Percentiles rank a stretch among this genome's conserved stretches.
These are phyloP conservation scores for Neoaliturus tenellus DNA, from an alignment of 2,888 invertebrate species.

Conservation along the genomic window DNA sequence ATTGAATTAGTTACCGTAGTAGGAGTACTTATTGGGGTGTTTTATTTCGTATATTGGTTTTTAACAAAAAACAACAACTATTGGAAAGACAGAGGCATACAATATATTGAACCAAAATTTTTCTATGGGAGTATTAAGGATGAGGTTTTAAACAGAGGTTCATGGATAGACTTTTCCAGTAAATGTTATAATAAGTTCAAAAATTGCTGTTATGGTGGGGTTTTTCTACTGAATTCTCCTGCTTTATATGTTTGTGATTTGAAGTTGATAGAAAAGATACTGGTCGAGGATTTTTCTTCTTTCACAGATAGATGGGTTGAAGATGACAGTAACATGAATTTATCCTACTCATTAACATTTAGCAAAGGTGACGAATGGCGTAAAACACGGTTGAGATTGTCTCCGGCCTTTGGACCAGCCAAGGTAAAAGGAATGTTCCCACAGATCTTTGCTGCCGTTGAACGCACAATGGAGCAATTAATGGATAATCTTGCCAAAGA, in stretches of 20 bases:
- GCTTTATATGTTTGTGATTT: neutral
- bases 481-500: neutral
- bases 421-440: neutral
- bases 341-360: neutral
- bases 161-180: neutral
- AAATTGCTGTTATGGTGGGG: neutral
- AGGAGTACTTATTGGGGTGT: neutral
- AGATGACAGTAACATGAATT: neutral
- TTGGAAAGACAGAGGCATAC: neutral
- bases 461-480: neutral
- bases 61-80: neutral
- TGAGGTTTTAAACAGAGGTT: neutral
- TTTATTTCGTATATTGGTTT: neutral
- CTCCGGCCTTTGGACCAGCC: neutral
- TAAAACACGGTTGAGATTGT: neutral
- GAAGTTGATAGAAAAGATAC: neutral
- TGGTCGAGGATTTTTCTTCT: constrained; percentile 6
- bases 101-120: neutral
- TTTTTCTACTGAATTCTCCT: neutral
- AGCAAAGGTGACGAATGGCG: constrained; percentile 1
- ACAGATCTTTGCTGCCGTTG: neutral
- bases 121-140: neutral
- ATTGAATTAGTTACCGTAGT: neutral
- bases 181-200: neutral
- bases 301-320: neutral